Base-by-base conservation (phyloP, 2,797 vertebrate species). In the Manis crassicaudata region DNA sequence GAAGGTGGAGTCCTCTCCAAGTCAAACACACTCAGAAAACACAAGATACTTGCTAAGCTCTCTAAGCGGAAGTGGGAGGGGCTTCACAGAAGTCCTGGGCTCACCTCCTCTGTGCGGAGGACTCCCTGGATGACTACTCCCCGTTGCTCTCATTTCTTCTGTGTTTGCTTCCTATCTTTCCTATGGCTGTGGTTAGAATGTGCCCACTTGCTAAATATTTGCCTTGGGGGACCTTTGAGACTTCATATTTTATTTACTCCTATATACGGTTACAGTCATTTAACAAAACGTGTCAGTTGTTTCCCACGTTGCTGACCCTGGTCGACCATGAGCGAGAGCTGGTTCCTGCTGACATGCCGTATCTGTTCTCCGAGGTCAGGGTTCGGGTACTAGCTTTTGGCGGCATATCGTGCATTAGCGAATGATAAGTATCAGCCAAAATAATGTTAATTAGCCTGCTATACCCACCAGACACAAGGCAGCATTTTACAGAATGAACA, bases 61-160 rank as follows among this genome's bases (percentile, higher is more conserved):
- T n/a, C 81, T 23, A 7, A 13, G 65, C 50, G 6, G 3, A 1
- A 52, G 65, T 32, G 0, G 1, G 27, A 12, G 25, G 29, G 4
- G 46, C 46, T 46, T 60, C 75, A 7, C 16, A 43, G 32, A 32
- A 73, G 75, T 70, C 35, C 46, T n/a, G 23, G 12, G 18, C 6
- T 35, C n/a, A 4, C 3, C 17, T 14, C 13, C 73, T 63, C 86
- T 18, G 2, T 27, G 58, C 67, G 18, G 72, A 43, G 63, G 17
- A 63, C 63, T 54, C 0, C 12, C 46, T 32, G 16, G 0, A 5
- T 12, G 46, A 7, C 3, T 10, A 32, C 1, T 23, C 50, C 32
- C 62, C 13, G 6, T 17, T 77, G 60, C 80, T 82, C 50, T 18
- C 32, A 2, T 18, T 88, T 46, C 54, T 60, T 35, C 83, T 32